Evolutionary conservation across 1,140 invertebrate genomes (phyloP).

Genomic region (Subanguina moxae): DNA sequence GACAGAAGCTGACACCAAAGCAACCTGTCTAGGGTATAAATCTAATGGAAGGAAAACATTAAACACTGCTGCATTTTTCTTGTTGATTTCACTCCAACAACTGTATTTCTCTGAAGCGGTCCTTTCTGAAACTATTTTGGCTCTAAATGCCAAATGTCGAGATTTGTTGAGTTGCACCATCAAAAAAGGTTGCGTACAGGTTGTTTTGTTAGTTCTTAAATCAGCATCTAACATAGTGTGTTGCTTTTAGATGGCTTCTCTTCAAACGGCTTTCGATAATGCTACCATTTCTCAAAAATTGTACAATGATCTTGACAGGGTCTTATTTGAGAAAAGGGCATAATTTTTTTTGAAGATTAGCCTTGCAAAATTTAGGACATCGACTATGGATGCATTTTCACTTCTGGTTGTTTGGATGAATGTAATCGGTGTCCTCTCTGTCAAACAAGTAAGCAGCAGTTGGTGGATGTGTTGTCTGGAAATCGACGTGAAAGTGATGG

Average conservation of each 20-base stretch:
- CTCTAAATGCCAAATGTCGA: conserved; percentile 7
- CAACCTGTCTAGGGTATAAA: too few species aligned
- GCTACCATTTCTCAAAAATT: conserved; percentile 38
- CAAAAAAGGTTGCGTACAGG: conserved; percentile 5
- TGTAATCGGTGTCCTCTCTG: conserved; percentile 45
- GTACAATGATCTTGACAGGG: conserved; percentile 51
- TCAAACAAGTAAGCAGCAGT: conserved; percentile 47
- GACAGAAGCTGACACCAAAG: too few species aligned
- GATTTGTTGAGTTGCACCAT: conserved; percentile 12
- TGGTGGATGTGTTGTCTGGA: conserved; percentile 49
- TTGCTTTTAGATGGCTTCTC: conserved; percentile 32
- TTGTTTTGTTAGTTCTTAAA: background rate
- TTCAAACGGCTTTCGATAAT: conserved; percentile 31
- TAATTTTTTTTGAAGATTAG: conserved; percentile 5
- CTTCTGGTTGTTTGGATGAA: conserved; percentile 51
- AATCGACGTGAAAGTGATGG: conserved; percentile 27
- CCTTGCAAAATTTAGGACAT: conserved; percentile 32
- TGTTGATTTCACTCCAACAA: background rate
- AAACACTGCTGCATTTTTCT: too few species aligned
- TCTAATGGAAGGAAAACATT: too few species aligned
- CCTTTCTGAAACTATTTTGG: background rate
- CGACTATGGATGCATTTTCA: conserved; percentile 55
- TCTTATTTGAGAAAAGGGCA: conserved; percentile 8
- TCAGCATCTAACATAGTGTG: background rate
- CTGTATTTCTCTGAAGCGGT: background rate